A percentile compares a stretch with the other conserved stretches of the same genome.
phyloP scores from a whole-genome alignment of 2,113 vertebrate species.

The Tachysurus fulvidraco region DNA sequence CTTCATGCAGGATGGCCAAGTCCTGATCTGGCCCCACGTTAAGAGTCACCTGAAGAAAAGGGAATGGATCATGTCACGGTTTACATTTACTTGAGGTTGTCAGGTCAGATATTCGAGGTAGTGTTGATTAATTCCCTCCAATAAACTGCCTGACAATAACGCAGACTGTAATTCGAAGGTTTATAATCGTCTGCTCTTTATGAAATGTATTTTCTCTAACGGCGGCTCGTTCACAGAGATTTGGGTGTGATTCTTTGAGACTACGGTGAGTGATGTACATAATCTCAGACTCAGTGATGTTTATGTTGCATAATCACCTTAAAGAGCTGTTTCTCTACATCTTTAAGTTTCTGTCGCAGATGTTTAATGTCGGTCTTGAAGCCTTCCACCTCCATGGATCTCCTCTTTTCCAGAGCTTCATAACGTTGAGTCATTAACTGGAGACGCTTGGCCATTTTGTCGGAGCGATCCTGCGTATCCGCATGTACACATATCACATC shows the following conservation, averaged over 20 bases:
- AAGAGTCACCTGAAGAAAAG: conserved; percentile 76
- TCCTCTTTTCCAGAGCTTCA: conserved; percentile 86
- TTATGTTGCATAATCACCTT: conserved; percentile 74
- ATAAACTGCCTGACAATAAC: neutral
- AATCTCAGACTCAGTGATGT: neutral
- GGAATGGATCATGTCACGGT: neutral
- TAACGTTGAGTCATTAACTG: conserved; percentile 88
- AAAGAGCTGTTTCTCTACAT: conserved; percentile 87
- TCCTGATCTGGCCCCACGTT: conserved; percentile 84
- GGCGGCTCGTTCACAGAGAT: too few species aligned
- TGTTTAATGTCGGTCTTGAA: conserved; percentile 89
- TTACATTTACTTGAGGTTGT: neutral
- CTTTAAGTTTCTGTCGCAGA: conserved; percentile 86
- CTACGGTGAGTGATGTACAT: too few species aligned
- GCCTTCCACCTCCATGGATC: conserved; percentile 89
- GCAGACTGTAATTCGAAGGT: neutral
- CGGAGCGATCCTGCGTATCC: conserved; percentile 80
- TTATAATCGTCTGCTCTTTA: neutral
- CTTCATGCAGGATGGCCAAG: conserved; percentile 84
- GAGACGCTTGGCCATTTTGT: conserved; percentile 87
- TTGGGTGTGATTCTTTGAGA: too few species aligned
- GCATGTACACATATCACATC: conserved; percentile 14
- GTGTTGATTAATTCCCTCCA: too few species aligned
- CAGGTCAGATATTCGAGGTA: too few species aligned
- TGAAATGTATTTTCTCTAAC: too few species aligned